Percentiles rank a stretch among this genome's conserved stretches.
Conservation (phyloP, 2,113 vertebrate species). For the Chaenogobius annularis region DNA sequence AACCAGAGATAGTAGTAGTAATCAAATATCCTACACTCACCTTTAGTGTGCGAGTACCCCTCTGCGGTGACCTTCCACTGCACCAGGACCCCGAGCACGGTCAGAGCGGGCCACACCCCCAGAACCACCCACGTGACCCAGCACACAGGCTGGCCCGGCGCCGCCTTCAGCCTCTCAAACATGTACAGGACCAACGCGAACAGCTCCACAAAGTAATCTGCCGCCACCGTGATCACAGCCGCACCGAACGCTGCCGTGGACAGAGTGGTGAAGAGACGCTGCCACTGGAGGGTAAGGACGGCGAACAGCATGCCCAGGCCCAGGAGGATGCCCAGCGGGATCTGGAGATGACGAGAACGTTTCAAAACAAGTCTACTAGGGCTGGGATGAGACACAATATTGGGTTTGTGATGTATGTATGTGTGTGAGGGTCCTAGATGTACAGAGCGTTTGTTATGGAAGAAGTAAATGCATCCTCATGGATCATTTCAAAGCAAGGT, state of each 20-base stretch:
- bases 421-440: too few relatives aligned
- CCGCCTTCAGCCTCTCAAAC: conserved; percentile 89
- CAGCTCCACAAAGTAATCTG: conserved; percentile 96
- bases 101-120: conserved; percentile 91
- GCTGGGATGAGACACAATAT: too few relatives aligned
- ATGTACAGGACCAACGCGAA: conserved; percentile 89
- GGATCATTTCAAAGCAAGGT: too few relatives aligned
- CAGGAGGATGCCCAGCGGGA: conserved; percentile 88
- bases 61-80: conserved; percentile 96
- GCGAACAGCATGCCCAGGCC: conserved; percentile 95
- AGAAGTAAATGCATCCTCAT: too few relatives aligned
- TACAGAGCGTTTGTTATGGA: too few relatives aligned
- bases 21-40: conserved; percentile 61
- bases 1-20: neutral
- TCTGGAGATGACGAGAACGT: neutral
- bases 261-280: conserved; percentile 91
- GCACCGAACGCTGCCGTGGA: conserved; percentile 91
- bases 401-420: too few relatives aligned
- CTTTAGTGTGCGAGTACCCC: conserved; percentile 96
- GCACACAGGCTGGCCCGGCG: conserved; percentile 81
- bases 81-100: conserved; percentile 87
- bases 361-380: too few relatives aligned
- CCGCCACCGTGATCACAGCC: conserved; percentile 89
- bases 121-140: conserved; percentile 97
- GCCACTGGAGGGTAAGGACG: conserved; percentile 96